Evolutionary conservation across 1,140 invertebrate species (phyloP).

Genomic region (Macrosteles quadrilineatus): DNA sequence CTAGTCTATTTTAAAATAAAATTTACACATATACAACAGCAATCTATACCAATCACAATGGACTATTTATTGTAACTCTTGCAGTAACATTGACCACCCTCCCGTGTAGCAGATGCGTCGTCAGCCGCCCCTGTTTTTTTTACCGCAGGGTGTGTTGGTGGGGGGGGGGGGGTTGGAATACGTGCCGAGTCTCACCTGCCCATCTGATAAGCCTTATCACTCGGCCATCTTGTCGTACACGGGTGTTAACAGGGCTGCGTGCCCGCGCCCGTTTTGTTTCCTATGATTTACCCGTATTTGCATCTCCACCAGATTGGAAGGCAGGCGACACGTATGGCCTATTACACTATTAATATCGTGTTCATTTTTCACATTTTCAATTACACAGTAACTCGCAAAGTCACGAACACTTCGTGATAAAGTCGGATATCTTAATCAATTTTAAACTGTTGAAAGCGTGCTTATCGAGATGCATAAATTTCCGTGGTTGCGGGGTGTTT

Average conservation of each 20-base stretch:
- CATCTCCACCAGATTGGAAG: slow-evolving; percentile 19
- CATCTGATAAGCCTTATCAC: slow-evolving; percentile 14
- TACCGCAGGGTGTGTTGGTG: too few relatives aligned
- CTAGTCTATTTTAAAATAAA: too few relatives aligned
- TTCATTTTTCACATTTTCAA: slow-evolving; percentile 13
- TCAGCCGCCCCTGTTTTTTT: too few relatives aligned
- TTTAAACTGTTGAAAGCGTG: background rate
- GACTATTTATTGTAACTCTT: too few relatives aligned
- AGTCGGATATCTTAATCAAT: background rate
- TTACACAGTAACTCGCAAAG: background rate
- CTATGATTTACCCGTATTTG: slow-evolving; percentile 19
- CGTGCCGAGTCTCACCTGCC: slow-evolving; percentile 2
- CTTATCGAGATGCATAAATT: too few relatives aligned
- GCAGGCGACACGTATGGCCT: background rate
- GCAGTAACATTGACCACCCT: too few relatives aligned
- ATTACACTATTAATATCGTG: background rate
- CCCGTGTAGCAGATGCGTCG: too few relatives aligned
- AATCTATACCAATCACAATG: too few relatives aligned
- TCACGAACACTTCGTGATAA: slow-evolving; percentile 2
- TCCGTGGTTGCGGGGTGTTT: too few relatives aligned
- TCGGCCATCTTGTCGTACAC: slow-evolving; percentile 12
- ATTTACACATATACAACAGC: too few relatives aligned
- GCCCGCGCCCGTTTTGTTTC: background rate
- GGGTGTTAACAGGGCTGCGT: slow-evolving; percentile 22
- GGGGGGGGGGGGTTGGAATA: too few relatives aligned